Evolutionary conservation across 2,113 vertebrate species (phyloP).

Genomic region (Myocastor coypus): DNA sequence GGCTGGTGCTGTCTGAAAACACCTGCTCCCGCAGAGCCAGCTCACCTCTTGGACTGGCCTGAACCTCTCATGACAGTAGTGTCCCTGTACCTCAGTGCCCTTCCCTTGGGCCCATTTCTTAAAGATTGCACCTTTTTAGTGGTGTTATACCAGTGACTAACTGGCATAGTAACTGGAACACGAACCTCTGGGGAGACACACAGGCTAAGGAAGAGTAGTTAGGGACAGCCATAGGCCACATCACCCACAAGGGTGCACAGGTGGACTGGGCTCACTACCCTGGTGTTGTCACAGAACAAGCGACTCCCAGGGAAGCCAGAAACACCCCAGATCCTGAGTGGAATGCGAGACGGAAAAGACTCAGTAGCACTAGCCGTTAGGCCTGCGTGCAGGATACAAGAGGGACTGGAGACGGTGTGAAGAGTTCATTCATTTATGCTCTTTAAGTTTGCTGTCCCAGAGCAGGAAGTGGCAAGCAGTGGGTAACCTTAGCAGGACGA

Average conservation of each 20-base stretch:
- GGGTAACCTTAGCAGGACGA: neutral
- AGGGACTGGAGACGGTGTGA: neutral
- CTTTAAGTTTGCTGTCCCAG: neutral
- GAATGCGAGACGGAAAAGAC: neutral
- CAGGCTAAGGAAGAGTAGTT: neutral
- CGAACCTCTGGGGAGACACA: neutral
- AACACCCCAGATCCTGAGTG: neutral
- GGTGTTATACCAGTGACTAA: neutral
- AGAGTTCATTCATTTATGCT: neutral
- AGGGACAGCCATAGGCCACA: neutral
- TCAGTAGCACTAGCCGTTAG: too few relatives aligned
- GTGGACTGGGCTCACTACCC: neutral
- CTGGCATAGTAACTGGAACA: neutral
- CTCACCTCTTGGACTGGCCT: neutral
- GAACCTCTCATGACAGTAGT: neutral
- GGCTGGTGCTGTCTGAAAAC: neutral
- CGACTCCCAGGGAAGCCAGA: neutral
- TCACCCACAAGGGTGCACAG: neutral
- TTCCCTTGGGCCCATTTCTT: neutral
- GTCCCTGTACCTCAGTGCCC: neutral
- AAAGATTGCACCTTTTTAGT: neutral
- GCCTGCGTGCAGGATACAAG: too few relatives aligned
- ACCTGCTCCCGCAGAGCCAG: neutral
- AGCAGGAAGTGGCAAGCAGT: neutral
- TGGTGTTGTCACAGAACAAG: neutral